A percentile compares a stretch with the other conserved stretches of the same genome.
phyloP scores from a whole-genome alignment of 2,888 invertebrate genomes.

The Campoplex capitator region DNA sequence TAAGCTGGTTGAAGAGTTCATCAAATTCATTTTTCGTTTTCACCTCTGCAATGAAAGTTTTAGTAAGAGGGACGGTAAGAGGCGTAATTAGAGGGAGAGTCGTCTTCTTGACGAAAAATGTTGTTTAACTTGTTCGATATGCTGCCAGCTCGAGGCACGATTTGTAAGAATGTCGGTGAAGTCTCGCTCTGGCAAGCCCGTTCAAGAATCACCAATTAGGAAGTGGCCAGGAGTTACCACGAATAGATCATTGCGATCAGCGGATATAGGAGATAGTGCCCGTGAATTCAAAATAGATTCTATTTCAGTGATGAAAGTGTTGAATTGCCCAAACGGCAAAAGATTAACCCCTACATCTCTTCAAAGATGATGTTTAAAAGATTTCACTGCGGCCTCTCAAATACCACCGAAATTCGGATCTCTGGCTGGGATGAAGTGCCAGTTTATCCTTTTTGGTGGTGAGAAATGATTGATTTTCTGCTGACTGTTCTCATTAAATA shows the following conservation, averaged over 20 bases:
- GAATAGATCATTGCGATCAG: constrained; percentile 44
- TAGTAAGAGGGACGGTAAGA: too few species aligned
- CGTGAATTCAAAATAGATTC: constrained; percentile 54
- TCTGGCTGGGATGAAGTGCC: background rate
- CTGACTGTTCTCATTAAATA: too few species aligned
- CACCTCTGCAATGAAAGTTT: too few species aligned
- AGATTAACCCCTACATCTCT: constrained; percentile 27
- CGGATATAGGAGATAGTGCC: constrained; percentile 37
- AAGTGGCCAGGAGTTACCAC: constrained; percentile 56
- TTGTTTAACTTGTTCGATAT: too few species aligned
- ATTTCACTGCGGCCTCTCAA: constrained; percentile 63
- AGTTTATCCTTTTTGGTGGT: too few species aligned
- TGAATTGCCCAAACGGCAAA: constrained; percentile 46
- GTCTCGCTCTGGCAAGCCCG: constrained; percentile 60
- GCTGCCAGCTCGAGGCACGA: too few species aligned
- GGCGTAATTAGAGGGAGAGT: too few species aligned
- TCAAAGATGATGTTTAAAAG: constrained; percentile 52
- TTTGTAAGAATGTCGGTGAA: too few species aligned
- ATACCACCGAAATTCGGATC: constrained; percentile 56
- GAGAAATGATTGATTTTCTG: too few species aligned
- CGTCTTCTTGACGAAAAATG: too few species aligned
- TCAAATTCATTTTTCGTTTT: too few species aligned
- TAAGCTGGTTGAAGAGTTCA: too few species aligned
- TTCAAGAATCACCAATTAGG: constrained; percentile 65
- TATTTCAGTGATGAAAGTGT: constrained; percentile 46